phyloP scores from a whole-genome alignment of 2,113 vertebrate genomes.

The Catharus fuscescens region DNA sequence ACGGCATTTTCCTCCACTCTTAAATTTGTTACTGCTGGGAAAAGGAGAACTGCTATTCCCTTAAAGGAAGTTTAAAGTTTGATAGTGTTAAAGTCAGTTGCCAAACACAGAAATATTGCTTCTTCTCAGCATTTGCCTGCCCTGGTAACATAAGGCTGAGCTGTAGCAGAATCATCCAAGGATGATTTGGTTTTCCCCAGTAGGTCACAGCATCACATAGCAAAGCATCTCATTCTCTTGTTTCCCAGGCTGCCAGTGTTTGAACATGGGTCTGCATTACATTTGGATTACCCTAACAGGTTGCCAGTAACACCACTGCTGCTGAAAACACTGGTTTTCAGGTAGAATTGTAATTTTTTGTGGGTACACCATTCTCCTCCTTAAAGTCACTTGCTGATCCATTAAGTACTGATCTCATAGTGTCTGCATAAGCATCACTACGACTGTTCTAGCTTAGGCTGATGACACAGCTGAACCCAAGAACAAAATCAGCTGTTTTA shows the following conservation, averaged over 20 bases:
- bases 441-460: background rate
- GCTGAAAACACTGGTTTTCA: background rate
- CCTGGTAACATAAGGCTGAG: background rate
- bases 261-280: background rate
- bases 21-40: background rate
- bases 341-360: background rate
- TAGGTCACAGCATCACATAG: background rate
- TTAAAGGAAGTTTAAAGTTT: background rate
- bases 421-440: background rate
- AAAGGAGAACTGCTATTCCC: too few species aligned
- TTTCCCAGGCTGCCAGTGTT: background rate
- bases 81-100: background rate
- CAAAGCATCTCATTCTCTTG: background rate
- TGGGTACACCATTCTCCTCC: background rate
- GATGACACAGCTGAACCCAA: background rate
- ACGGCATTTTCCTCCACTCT: background rate
- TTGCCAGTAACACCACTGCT: background rate
- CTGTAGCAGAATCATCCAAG: background rate
- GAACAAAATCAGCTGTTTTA: background rate
- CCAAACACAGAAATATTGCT: background rate
- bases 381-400: background rate
- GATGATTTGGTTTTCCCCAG: too few species aligned
- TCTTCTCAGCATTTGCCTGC: background rate
- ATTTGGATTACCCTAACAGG: background rate
- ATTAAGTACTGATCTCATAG: background rate